These are phyloP conservation scores for Grammomys surdaster DNA, from an alignment of 2,113 vertebrate genomes.

Conservation along the genomic window DNA sequence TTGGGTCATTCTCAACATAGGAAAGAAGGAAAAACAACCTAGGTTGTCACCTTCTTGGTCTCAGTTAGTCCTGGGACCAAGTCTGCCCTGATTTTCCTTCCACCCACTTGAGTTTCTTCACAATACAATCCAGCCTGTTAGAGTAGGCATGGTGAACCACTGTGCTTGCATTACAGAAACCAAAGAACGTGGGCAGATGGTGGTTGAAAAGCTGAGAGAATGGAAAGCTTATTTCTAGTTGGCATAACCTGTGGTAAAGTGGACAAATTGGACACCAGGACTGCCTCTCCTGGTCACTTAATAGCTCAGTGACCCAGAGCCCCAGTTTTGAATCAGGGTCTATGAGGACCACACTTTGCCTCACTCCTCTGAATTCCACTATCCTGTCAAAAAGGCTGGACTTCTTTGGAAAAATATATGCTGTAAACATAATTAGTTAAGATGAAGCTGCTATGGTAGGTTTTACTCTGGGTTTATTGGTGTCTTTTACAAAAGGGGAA, in stretches of 20 bases:
- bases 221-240: background rate
- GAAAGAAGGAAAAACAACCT: background rate
- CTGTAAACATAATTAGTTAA: background rate
- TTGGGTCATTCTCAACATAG: background rate
- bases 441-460: background rate
- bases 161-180: background rate
- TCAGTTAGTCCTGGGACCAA: background rate
- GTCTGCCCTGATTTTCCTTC: conserved; percentile 17
- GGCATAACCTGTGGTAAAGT: background rate
- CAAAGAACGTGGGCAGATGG: background rate
- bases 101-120: background rate
- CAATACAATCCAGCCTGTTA: background rate
- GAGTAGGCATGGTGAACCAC: background rate
- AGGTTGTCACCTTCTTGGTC: background rate
- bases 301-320: background rate
- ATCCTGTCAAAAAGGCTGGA: background rate
- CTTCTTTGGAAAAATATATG: background rate
- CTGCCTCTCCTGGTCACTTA: background rate
- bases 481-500: conserved; percentile 1
- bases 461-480: background rate
- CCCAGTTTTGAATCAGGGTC: background rate
- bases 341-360: background rate
- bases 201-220: background rate
- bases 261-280: background rate
- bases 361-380: background rate